A percentile compares a stretch with the other conserved stretches of the same genome.
These are phyloP conservation scores for Gadus chalcogrammus DNA, from an alignment of 2,113 vertebrate species.

Conservation along the genomic window DNA sequence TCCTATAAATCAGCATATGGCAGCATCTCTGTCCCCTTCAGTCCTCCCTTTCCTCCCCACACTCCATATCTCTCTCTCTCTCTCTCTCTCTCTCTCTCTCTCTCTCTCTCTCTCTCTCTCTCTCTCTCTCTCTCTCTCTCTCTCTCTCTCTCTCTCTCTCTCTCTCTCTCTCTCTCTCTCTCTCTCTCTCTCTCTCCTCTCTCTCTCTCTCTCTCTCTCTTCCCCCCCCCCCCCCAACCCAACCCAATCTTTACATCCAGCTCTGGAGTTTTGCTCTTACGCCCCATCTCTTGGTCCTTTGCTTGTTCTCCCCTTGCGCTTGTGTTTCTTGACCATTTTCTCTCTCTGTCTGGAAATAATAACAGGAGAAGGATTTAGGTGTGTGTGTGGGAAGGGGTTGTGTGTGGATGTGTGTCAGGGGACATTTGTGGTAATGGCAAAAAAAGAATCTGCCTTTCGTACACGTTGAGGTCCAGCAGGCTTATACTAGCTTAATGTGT, in stretches of 20 bases:
- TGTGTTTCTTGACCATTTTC: no score
- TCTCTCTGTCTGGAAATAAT: background rate
- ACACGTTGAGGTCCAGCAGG: constrained; percentile 40
- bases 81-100: constrained; percentile 42
- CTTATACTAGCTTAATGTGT: constrained; percentile 52
- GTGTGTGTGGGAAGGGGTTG: background rate
- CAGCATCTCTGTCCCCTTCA: constrained; percentile 14
- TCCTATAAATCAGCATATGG: constrained; percentile 55
- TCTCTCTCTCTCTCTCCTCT: background rate
- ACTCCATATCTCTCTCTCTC: constrained; percentile 23
- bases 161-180: constrained; percentile 28
- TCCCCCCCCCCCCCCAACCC: no score
- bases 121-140: background rate
- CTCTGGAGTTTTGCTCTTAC: no score
- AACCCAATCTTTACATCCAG: no score
- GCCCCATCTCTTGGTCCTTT: no score
- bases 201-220: constrained; percentile 9
- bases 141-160: constrained; percentile 28
- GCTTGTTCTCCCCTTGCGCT: no score
- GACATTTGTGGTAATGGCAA: constrained; percentile 49
- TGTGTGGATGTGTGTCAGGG: constrained; percentile 2
- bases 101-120: constrained; percentile 3
- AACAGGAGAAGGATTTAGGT: background rate
- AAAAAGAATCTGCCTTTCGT: constrained; percentile 48
- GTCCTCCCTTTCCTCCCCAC: background rate